Evolutionary conservation across 2,888 invertebrate species (phyloP).

Genomic region (Macrosiphum euphorbiae): DNA sequence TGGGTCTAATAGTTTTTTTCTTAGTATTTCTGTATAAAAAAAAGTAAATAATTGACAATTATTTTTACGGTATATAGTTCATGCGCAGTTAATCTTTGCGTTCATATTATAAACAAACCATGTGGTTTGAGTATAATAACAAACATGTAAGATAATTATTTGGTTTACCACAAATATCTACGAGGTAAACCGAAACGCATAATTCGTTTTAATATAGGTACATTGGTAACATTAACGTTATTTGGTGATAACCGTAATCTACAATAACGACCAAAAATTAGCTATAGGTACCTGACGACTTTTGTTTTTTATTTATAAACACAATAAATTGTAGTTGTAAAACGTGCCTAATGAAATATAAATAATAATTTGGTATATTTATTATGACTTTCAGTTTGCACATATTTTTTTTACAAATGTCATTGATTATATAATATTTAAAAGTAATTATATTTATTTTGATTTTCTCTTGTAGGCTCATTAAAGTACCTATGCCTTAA

Average conservation of each 20-base stretch:
- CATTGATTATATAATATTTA: slow-evolving; percentile 10
- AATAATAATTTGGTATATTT: not conserved
- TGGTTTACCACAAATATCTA: slow-evolving; percentile 1
- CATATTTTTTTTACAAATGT: not conserved
- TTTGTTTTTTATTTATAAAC: not conserved
- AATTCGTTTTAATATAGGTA: not conserved
- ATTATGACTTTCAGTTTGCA: not conserved
- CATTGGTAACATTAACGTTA: not conserved
- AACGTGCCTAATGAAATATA: not conserved
- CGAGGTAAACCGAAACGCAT: not conserved
- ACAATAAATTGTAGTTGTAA: not conserved
- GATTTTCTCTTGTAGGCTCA: not conserved
- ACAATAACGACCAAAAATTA: not conserved
- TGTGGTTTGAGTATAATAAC: not conserved
- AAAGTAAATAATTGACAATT: slow-evolving; percentile 25
- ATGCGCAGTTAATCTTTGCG: not conserved
- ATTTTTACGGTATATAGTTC: slow-evolving; percentile 7
- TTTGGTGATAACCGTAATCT: not conserved
- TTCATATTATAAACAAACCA: not conserved
- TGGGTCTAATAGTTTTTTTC: not conserved
- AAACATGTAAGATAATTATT: not conserved
- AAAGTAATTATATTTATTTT: slow-evolving; percentile 7
- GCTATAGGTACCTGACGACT: not conserved
- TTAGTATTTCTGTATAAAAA: not conserved
- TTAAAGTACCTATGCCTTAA: not conserved